Evolutionary conservation across 2,888 invertebrate species (phyloP).

Genomic region (Smittia aterrima): DNA sequence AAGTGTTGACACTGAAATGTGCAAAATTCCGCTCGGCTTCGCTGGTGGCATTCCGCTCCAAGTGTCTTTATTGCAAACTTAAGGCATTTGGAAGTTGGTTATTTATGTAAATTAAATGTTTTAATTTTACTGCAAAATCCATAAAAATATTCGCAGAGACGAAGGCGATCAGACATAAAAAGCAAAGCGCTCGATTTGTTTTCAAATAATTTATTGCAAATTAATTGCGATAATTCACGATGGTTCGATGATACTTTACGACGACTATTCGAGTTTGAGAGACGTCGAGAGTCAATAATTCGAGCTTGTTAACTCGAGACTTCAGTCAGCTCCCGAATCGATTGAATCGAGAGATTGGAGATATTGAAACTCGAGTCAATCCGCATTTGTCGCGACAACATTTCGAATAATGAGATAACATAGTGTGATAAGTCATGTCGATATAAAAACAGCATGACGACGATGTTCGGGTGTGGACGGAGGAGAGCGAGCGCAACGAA

Average conservation of each 20-base stretch:
- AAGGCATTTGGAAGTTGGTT: not conserved
- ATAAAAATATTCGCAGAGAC: too few species aligned
- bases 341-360: too few species aligned
- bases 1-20: conserved; percentile 65
- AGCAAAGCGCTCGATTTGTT: not conserved
- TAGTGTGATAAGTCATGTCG: conserved; percentile 49
- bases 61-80: conserved; percentile 23
- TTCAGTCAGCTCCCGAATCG: too few species aligned
- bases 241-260: too few species aligned
- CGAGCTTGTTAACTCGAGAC: too few species aligned
- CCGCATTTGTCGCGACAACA: conserved; percentile 54
- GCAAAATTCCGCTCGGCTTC: not conserved
- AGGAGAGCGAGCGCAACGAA: not conserved
- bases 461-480: not conserved
- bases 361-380: conserved; percentile 38
- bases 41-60: conserved; percentile 18
- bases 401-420: conserved; percentile 54
- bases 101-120: conserved; percentile 26
- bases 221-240: too few species aligned
- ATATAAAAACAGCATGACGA: conserved; percentile 23
- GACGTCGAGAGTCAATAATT: too few species aligned
- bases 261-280: too few species aligned
- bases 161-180: not conserved
- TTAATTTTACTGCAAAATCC: not conserved
- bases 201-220: not conserved